Evolutionary conservation across 2,888 invertebrate species (phyloP), one percentile per base, ranked within the genome.

Genomic region (Diarsia dahlii): DNA sequence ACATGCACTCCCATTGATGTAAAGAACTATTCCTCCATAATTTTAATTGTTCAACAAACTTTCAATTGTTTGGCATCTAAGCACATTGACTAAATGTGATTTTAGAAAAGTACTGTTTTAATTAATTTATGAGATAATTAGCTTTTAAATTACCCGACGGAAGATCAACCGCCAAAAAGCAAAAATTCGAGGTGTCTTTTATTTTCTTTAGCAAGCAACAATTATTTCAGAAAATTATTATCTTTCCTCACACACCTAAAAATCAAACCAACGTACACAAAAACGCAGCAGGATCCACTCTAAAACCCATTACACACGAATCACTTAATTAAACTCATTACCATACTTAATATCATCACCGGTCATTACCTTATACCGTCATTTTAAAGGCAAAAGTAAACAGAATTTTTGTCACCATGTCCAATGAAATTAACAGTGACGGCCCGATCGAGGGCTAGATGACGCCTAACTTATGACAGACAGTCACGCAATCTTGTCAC

Each of bases 331-430:
- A 93, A 93, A 86, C 88, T 92, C 91, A 95, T 95, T 94, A 92
- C 85, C 93, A 94, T 94, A 91, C 90, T 92, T 94, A n/a, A n/a
- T n/a, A 93, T 94, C 92, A 91, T 90, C 89, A 84, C 87, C 82
- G 73, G 74, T 76, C 81, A 90, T 91, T 90, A 92, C 90, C 90
- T 90, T 87, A 92, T 91, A 88, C 87, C 88, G 93, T 94, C 92
- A 94, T 94, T 94, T 94, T 91, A 78, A 78, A 86, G 87, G 91
- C 82, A 93, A 94, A 94, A 94, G 94, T 92, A 95, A 96, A 96
- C 96, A 96, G 92, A 95, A 95, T 96, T 96, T 96, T 96, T 96
- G 96, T 96, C 96, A 96, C 96, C 94, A 94, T 94, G 92, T 92
- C 95, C 95, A 94, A 95, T 95, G 95, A 95, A 95, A 96, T 95